Evolutionary conservation across 2,797 vertebrate genomes (phyloP).

Genomic region (Macropodus opercularis): DNA sequence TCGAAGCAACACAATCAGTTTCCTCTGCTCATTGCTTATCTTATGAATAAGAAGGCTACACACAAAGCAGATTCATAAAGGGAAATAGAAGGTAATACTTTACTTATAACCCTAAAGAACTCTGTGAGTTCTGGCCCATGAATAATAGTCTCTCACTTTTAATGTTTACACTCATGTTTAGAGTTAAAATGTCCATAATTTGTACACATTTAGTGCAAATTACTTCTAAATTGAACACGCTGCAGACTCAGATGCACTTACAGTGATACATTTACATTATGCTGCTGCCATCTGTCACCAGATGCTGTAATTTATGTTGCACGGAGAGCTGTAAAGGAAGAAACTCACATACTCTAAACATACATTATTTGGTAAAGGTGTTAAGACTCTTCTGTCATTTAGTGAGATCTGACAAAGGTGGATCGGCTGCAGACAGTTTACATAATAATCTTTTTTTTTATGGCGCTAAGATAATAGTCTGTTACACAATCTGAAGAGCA

Average conservation of each 20-base stretch:
- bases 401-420: slow-evolving; percentile 50
- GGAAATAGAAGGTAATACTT: not conserved
- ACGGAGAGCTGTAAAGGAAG: slow-evolving; percentile 17
- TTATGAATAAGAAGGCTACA: slow-evolving; percentile 24
- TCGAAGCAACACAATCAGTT: slow-evolving; percentile 42
- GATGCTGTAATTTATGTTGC: slow-evolving; percentile 45
- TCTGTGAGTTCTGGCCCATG: not conserved
- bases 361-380: slow-evolving; percentile 40
- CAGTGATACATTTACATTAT: slow-evolving; percentile 40
- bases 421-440: slow-evolving; percentile 54
- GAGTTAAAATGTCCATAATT: not conserved
- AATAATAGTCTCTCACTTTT: slow-evolving; percentile 13
- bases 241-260: slow-evolving; percentile 7
- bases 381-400: slow-evolving; percentile 53
- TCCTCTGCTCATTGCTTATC: slow-evolving; percentile 39
- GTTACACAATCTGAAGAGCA: slow-evolving; percentile 51
- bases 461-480: slow-evolving; percentile 40
- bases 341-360: slow-evolving; percentile 26
- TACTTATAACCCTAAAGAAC: not conserved
- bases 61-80: slow-evolving; percentile 5
- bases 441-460: slow-evolving; percentile 52
- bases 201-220: slow-evolving; percentile 14
- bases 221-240: slow-evolving; percentile 15
- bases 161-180: too few species aligned
- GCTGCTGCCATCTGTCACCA: slow-evolving; percentile 47